A percentile compares a stretch with the other conserved stretches of the same genome.
Conservation (phyloP, 2,113 vertebrate genomes). For the Tinamus guttatus region DNA sequence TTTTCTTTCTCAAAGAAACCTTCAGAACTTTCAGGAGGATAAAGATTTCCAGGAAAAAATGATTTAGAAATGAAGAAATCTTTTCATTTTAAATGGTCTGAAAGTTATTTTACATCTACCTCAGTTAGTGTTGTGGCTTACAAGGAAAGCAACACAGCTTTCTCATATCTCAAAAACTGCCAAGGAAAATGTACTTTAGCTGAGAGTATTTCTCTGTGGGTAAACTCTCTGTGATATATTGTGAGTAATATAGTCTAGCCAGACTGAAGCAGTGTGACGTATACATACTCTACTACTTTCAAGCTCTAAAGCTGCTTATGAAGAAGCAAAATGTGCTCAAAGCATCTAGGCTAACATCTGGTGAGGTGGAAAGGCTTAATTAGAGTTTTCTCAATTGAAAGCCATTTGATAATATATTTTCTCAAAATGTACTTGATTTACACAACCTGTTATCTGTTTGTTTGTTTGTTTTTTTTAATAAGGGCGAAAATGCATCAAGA, state of each 20-base stretch:
- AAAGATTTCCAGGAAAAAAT: neutral
- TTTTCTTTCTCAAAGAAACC: neutral
- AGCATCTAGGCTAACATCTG: neutral
- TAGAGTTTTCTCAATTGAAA: neutral
- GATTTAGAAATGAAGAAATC: neutral
- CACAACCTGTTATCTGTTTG: neutral
- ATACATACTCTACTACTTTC: neutral
- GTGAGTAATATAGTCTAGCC: neutral
- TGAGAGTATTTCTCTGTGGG: neutral
- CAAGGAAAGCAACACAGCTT: neutral
- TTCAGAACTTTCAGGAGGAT: neutral
- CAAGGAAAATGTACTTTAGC: neutral
- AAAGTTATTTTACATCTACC: neutral
- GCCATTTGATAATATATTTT: neutral
- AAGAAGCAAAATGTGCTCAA: neutral
- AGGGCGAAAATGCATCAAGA: neutral
- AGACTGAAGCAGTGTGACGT: neutral
- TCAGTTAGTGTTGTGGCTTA: neutral
- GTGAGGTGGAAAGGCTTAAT: neutral
- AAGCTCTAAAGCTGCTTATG: neutral
- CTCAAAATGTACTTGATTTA: neutral
- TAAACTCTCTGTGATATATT: neutral
- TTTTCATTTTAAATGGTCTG: constrained; percentile 22
- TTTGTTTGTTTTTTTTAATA: rapidly evolving
- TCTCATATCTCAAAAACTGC: constrained; percentile 15